These are phyloP conservation scores for Atta cephalotes DNA, from an alignment of 1,140 invertebrate species.

Conservation along the genomic window DNA sequence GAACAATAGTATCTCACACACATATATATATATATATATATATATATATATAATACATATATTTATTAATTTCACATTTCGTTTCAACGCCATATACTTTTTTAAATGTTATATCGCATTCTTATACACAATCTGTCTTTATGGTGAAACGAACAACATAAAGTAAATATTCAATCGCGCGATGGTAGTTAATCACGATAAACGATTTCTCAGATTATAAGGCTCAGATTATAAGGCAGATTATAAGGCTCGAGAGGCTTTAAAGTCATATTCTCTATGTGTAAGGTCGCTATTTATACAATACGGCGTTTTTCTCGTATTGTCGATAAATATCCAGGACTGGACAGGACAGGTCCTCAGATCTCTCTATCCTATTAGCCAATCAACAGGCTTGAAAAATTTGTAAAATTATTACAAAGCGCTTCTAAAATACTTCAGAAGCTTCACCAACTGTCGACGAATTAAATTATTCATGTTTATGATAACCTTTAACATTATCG, in stretches of 20 bases:
- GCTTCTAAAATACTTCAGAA: background rate
- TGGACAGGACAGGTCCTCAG: no score
- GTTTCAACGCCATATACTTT: background rate
- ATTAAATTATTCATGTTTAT: conserved; percentile 1
- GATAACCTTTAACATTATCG: conserved; percentile 27
- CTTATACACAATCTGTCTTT: no score
- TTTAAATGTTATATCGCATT: no score
- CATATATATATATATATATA: no score
- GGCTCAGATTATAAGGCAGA: background rate
- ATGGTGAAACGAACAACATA: background rate
- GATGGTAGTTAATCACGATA: background rate
- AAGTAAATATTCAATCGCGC: background rate
- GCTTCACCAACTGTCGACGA: background rate
- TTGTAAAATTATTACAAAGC: background rate
- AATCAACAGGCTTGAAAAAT: no score
- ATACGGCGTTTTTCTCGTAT: no score
- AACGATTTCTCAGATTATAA: background rate
- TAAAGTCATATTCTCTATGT: background rate
- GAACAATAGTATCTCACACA: no score
- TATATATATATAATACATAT: background rate
- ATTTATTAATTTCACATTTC: background rate
- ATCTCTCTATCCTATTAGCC: no score
- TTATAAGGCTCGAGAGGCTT: background rate
- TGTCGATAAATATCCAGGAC: no score
- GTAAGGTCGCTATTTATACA: no score